Conservation (phyloP, 2,797 vertebrate species). For the Ceyx erithaca region DNA sequence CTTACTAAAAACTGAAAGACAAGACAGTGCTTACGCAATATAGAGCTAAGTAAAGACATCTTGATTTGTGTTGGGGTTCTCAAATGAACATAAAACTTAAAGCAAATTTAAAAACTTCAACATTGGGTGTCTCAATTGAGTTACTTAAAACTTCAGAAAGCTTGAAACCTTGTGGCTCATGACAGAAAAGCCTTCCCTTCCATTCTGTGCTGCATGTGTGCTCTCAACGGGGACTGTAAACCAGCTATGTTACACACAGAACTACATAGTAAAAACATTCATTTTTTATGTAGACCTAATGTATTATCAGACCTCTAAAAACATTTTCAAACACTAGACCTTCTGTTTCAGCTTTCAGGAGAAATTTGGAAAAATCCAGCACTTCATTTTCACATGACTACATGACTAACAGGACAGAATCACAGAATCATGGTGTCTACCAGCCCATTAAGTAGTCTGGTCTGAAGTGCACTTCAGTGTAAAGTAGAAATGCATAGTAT, state of each 20-base stretch:
- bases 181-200: neutral
- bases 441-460: neutral
- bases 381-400: neutral
- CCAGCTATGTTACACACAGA: neutral
- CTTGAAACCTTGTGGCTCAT: neutral
- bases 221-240: neutral
- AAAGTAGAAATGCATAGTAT: neutral
- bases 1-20: neutral
- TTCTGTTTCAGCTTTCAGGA: neutral
- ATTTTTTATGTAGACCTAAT: neutral
- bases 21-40: neutral
- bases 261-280: neutral
- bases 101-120: neutral
- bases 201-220: neutral
- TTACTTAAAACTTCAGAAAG: neutral
- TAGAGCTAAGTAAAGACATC: neutral
- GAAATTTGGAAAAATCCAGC: neutral
- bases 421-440: neutral
- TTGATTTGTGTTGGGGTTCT: neutral
- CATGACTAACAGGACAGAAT: neutral
- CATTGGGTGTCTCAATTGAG: neutral
- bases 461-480: slow-evolving; percentile 13
- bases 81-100: neutral
- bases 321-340: neutral
- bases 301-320: neutral